phyloP scores from a whole-genome alignment of 2,113 vertebrate genomes.

The Cranoglanis bouderius region DNA sequence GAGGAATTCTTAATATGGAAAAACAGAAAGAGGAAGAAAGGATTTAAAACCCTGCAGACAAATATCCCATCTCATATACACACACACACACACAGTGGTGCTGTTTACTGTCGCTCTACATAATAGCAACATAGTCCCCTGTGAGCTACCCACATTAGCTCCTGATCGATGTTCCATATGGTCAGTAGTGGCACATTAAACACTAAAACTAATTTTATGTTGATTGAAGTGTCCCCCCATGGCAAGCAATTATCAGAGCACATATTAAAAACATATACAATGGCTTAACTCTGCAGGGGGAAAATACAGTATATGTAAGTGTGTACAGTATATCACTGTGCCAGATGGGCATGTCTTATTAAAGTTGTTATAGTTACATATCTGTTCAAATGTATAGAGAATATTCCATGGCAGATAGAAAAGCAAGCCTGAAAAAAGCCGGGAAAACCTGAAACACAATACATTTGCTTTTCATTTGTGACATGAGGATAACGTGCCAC shows the following conservation, averaged over 20 bases:
- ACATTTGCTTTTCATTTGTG: background rate
- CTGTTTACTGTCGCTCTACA: background rate
- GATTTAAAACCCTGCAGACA: conserved; percentile 15
- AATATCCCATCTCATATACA: background rate
- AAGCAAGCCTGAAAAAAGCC: background rate
- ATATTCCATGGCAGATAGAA: background rate
- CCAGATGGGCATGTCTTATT: background rate
- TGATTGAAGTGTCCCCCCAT: background rate
- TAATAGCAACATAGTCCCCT: background rate
- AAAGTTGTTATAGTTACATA: background rate
- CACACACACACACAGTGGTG: background rate
- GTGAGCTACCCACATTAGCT: background rate
- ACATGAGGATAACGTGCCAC: background rate
- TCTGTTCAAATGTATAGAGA: background rate
- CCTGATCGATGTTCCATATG: background rate
- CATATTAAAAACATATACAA: background rate
- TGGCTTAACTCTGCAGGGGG: background rate
- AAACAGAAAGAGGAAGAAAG: conserved; percentile 25
- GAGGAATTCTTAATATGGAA: conserved; percentile 67
- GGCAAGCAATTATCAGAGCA: background rate
- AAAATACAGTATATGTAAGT: background rate
- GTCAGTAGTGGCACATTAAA: background rate
- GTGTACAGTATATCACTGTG: background rate
- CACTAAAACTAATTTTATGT: background rate
- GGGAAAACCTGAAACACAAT: background rate